phyloP scores from a whole-genome alignment of 2,797 vertebrate species.

The Falco peregrinus region DNA sequence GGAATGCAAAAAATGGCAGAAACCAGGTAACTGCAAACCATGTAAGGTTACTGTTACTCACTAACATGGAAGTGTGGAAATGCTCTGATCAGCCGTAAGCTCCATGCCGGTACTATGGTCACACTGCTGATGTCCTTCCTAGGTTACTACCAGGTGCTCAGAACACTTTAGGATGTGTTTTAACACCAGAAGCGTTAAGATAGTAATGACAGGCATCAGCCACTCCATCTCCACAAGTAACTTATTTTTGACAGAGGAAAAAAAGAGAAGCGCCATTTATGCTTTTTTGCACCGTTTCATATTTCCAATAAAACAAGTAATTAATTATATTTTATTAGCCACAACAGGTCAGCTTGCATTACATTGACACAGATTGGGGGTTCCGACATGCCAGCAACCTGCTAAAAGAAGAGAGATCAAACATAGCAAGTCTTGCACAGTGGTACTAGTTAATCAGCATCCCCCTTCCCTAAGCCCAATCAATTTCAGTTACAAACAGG shows the following conservation, averaged over 20 bases:
- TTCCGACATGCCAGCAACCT: conserved; percentile 36
- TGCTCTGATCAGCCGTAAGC: not conserved
- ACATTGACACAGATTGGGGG: not conserved
- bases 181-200: not conserved
- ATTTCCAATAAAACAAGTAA: not conserved
- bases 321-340: conserved; percentile 60
- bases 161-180: not conserved
- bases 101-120: fast-evolving
- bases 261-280: not conserved
- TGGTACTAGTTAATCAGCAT: not conserved
- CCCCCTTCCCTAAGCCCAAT: not conserved
- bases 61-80: fast-evolving
- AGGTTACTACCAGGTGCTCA: not conserved
- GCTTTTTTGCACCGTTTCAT: not conserved
- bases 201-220: not conserved
- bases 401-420: conserved; percentile 35
- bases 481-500: not conserved
- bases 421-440: not conserved
- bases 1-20: not conserved
- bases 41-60: not conserved
- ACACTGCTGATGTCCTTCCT: not conserved
- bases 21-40: not conserved
- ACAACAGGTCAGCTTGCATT: not conserved
- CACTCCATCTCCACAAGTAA: not conserved
- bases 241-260: not conserved